Evolutionary conservation across 2,888 invertebrate genomes (phyloP).

Genomic region (Pomacea canaliculata): DNA sequence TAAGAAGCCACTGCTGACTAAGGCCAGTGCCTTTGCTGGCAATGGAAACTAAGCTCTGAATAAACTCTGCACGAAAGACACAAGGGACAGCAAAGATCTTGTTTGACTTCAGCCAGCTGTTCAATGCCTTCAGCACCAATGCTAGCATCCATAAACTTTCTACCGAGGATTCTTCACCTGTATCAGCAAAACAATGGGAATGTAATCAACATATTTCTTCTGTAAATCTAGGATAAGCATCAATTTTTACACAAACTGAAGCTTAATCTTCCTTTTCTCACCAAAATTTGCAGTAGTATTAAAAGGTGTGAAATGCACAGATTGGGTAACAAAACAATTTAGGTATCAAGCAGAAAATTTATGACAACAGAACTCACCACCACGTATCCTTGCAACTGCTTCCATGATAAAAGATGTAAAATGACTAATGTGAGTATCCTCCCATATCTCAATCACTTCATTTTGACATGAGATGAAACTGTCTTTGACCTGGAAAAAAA

Average conservation of each 20-base stretch:
- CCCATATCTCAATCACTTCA: slow-evolving; percentile 54
- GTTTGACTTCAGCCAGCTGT: slow-evolving; percentile 50
- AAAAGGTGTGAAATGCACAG: no score
- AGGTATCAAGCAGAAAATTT: no score
- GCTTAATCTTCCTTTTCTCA: not conserved
- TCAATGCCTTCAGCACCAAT: slow-evolving; percentile 61
- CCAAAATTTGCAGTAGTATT: not conserved
- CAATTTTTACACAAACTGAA: not conserved
- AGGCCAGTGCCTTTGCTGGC: slow-evolving; percentile 66
- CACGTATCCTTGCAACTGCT: slow-evolving; percentile 47
- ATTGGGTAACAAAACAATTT: no score
- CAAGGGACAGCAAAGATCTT: slow-evolving; percentile 27
- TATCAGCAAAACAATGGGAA: slow-evolving; percentile 2
- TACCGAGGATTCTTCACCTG: slow-evolving; percentile 51
- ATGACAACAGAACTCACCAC: slow-evolving; percentile 36
- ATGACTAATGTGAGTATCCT: slow-evolving; percentile 51
- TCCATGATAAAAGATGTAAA: slow-evolving; percentile 60
- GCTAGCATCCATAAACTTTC: slow-evolving; percentile 65
- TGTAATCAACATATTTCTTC: not conserved
- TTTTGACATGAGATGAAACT: slow-evolving; percentile 59
- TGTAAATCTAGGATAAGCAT: not conserved
- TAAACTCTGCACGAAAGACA: slow-evolving; percentile 56
- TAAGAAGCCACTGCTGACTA: slow-evolving; percentile 66
- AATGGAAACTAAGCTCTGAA: slow-evolving; percentile 63
- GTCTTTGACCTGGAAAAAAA: slow-evolving; percentile 57